Conservation (phyloP, 2,888 invertebrate genomes). For the Portevinia maculata region DNA sequence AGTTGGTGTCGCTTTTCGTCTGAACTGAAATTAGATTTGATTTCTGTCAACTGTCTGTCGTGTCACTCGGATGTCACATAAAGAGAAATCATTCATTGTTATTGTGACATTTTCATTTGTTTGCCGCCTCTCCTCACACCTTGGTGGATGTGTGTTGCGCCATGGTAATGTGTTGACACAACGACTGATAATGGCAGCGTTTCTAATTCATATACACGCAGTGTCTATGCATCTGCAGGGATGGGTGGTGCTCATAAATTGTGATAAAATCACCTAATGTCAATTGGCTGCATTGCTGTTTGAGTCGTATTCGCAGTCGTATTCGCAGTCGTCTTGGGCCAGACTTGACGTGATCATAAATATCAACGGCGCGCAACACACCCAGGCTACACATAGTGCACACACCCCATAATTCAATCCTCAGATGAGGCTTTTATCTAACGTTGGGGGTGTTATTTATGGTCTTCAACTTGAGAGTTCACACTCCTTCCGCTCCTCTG, state of each 20-base stretch:
- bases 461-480: slow-evolving; percentile 56
- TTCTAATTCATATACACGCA: slow-evolving; percentile 18
- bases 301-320: neutral
- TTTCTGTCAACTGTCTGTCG: slow-evolving; percentile 73
- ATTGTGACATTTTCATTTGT: slow-evolving; percentile 74
- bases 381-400: slow-evolving; percentile 31
- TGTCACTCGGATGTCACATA: slow-evolving; percentile 71
- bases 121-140: slow-evolving; percentile 59
- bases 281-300: slow-evolving; percentile 57
- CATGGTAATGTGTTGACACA: slow-evolving; percentile 68
- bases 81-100: slow-evolving; percentile 74
- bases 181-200: slow-evolving; percentile 55
- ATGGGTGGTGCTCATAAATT: slow-evolving; percentile 59
- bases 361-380: slow-evolving; percentile 62
- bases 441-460: slow-evolving; percentile 65
- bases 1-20: slow-evolving; percentile 61
- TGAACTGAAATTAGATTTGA: slow-evolving; percentile 74
- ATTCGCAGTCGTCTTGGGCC: slow-evolving; percentile 40
- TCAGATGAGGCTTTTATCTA: slow-evolving; percentile 70
- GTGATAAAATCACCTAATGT: slow-evolving; percentile 66
- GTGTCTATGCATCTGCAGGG: neutral
- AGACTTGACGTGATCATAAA: slow-evolving; percentile 68
- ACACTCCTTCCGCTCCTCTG: slow-evolving; percentile 50
- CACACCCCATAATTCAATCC: slow-evolving; percentile 67
- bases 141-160: slow-evolving; percentile 49